phyloP scores from a whole-genome alignment of 64 coral and sea anemone species.

The Catalaphyllia jardinei region DNA sequence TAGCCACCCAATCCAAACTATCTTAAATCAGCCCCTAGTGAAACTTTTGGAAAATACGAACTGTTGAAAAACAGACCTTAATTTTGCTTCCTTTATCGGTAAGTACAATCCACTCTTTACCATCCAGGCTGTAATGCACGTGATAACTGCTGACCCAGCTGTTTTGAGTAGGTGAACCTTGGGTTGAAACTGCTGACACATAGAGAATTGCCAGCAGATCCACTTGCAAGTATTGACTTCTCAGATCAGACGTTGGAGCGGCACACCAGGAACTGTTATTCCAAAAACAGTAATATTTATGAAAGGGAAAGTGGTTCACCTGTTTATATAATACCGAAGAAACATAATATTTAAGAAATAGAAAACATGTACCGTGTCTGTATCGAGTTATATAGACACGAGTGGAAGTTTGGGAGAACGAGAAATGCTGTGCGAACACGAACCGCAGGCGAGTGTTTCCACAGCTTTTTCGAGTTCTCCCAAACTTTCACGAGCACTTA shows the following conservation, averaged over 20 bases:
- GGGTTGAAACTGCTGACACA: conserved; percentile 7
- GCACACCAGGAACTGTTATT: neutral
- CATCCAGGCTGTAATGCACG: conserved; percentile 1
- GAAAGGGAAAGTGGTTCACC: neutral
- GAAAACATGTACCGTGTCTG: too few relatives aligned
- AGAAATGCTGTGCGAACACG: too few relatives aligned
- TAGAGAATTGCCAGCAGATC: neutral
- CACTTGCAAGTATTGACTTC: neutral
- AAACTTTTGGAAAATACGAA: neutral
- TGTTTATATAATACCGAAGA: too few relatives aligned
- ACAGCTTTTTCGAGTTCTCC: too few relatives aligned
- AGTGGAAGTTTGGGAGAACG: too few relatives aligned
- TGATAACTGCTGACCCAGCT: conserved; percentile 8
- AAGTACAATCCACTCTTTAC: neutral
- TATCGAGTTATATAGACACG: too few relatives aligned
- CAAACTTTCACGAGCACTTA: too few relatives aligned
- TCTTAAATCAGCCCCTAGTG: too few relatives aligned
- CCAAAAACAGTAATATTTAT: neutral
- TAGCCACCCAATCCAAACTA: too few relatives aligned
- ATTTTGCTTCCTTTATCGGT: neutral
- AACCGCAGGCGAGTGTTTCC: too few relatives aligned
- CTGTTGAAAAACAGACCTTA: neutral
- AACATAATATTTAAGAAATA: too few relatives aligned
- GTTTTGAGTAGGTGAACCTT: neutral
- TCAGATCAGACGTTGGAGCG: neutral